Conservation (phyloP, 2,113 vertebrate genomes). For the Apus apus region DNA sequence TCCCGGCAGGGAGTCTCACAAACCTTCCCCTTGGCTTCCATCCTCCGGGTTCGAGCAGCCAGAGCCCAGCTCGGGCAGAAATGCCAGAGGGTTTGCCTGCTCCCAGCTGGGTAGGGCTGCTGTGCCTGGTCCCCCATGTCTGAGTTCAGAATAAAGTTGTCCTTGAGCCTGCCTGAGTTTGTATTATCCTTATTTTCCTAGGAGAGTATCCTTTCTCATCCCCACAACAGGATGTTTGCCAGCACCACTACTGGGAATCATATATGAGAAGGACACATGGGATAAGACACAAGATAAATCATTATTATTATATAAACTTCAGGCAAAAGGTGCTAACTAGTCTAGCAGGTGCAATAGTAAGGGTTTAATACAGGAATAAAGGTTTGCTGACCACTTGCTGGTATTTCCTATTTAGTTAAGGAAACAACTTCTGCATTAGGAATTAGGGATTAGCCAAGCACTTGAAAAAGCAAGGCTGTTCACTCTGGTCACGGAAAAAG, state of each 20-base stretch:
- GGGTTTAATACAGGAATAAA: not conserved
- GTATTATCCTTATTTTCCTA: not conserved
- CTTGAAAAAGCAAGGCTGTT: not conserved
- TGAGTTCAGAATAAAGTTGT: not conserved
- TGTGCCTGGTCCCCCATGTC: rapidly evolving
- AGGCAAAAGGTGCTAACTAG: not conserved
- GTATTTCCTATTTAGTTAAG: not conserved
- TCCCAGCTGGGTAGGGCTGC: not conserved
- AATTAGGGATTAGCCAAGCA: not conserved
- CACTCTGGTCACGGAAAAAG: not conserved
- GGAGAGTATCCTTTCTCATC: not conserved
- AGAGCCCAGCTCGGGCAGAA: not conserved
- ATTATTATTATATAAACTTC: not conserved
- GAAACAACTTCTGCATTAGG: not conserved
- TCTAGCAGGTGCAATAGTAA: too few species aligned
- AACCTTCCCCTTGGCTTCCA: not conserved
- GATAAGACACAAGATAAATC: not conserved
- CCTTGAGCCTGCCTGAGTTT: not conserved
- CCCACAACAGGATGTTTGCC: not conserved
- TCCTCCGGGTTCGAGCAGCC: not conserved
- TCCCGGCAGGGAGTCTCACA: not conserved
- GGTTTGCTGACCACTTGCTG: not conserved
- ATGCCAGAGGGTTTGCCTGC: not conserved
- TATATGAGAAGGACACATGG: not conserved
- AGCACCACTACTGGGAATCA: not conserved